These are phyloP conservation scores for Xiphophorus maculatus DNA, from an alignment of 2,113 vertebrate species.

Conservation along the genomic window DNA sequence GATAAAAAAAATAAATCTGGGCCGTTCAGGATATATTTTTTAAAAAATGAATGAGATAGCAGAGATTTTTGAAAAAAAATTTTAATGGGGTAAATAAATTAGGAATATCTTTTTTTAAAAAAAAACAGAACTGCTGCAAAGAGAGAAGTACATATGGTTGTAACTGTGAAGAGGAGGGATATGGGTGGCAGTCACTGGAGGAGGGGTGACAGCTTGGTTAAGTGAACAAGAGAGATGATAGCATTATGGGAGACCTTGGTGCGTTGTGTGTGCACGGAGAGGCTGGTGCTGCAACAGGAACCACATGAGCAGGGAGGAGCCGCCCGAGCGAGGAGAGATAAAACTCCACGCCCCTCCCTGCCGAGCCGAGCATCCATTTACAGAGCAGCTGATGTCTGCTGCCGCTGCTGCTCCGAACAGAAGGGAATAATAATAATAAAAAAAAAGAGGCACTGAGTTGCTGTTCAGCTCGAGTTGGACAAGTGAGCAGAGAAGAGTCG, in stretches of 20 bases:
- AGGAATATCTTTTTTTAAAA: not conserved
- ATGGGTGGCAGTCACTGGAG: conserved; percentile 1
- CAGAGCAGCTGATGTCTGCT: conserved; percentile 53
- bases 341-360: conserved; percentile 64
- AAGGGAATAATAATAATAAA: not conserved
- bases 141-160: not conserved
- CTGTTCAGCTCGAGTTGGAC: conserved; percentile 32
- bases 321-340: conserved; percentile 29
- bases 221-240: not conserved
- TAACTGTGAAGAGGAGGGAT: conserved; percentile 26
- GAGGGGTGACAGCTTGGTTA: conserved; percentile 23
- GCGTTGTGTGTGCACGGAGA: conserved; percentile 20
- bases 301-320: conserved; percentile 63
- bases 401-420: conserved; percentile 38
- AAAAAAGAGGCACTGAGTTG: not conserved
- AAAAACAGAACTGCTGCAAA: not conserved
- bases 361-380: conserved; percentile 68
- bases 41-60: conserved; percentile 40
- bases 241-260: not conserved
- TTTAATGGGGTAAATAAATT: too few species aligned
- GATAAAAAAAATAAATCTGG: conserved; percentile 19
- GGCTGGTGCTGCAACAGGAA: conserved; percentile 55
- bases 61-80: not conserved
- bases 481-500: conserved; percentile 10
- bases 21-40: conserved; percentile 17